phyloP scores from a whole-genome alignment of 2,113 vertebrate species.

The Protomyctophum bolini region DNA sequence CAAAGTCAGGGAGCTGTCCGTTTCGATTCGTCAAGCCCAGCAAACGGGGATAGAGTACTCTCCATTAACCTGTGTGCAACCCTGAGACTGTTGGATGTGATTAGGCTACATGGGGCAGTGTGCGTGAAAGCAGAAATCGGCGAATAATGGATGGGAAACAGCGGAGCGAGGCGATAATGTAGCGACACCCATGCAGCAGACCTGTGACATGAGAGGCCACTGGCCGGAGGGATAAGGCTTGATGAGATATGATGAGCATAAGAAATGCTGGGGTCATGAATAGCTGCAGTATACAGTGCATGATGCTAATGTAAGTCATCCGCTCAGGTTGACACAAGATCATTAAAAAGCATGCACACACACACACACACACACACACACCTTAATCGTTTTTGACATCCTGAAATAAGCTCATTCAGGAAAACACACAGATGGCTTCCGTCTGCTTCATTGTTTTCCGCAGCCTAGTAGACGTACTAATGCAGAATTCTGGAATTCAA shows the following conservation, averaged over 20 bases:
- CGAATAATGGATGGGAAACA: conserved; percentile 12
- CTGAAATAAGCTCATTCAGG: background rate
- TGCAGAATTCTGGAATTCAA: conserved; percentile 25
- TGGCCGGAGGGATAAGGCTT: background rate
- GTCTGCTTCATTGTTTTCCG: conserved; percentile 33
- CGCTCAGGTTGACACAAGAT: no score
- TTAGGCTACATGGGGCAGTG: conserved; percentile 1
- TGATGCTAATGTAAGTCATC: no score
- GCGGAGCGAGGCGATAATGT: background rate
- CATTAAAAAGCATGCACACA: no score
- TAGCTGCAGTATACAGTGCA: no score
- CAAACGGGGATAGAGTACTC: conserved; percentile 7
- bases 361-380: no score
- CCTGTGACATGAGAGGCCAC: background rate
- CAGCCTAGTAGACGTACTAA: conserved; percentile 30
- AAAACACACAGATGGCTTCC: conserved; percentile 15
- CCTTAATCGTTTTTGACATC: no score
- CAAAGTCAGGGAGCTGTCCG: conserved; percentile 20
- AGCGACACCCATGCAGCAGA: background rate
- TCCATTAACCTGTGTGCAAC: conserved; percentile 21
- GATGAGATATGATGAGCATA: no score
- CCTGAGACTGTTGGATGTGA: background rate
- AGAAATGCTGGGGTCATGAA: background rate
- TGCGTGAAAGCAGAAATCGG: conserved; percentile 1
- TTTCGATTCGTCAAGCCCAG: conserved; percentile 19